phyloP scores from a whole-genome alignment of 2,113 vertebrate genomes.

The Ariopsis seemanni region DNA sequence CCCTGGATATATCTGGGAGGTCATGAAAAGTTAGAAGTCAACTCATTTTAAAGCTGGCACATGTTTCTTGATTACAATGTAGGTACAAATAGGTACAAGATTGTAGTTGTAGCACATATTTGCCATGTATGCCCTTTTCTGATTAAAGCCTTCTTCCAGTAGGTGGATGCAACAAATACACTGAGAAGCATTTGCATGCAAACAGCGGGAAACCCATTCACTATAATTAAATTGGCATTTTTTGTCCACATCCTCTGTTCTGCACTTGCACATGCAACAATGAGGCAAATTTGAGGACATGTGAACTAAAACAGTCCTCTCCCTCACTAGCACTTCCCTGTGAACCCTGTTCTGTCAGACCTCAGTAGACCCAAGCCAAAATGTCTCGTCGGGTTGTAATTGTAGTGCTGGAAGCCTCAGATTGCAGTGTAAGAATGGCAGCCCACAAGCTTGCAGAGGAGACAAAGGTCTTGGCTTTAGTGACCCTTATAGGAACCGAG shows the following conservation, averaged over 20 bases:
- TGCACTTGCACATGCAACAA: slow-evolving; percentile 37
- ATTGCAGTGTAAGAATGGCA: slow-evolving; percentile 44
- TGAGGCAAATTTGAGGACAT: slow-evolving; percentile 31
- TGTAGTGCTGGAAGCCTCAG: slow-evolving; percentile 40
- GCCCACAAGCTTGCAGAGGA: slow-evolving; percentile 33
- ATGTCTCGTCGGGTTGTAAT: slow-evolving; percentile 39
- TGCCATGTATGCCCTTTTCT: slow-evolving; percentile 14
- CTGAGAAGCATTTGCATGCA: slow-evolving; percentile 45
- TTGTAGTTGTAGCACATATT: slow-evolving; percentile 23
- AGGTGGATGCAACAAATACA: slow-evolving; percentile 39
- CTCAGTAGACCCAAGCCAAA: slow-evolving; percentile 32
- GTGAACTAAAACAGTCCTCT: slow-evolving; percentile 30
- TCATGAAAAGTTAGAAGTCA: neutral
- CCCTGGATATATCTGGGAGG: neutral
- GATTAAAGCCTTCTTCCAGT: slow-evolving; percentile 31
- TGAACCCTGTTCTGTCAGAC: slow-evolving; percentile 37
- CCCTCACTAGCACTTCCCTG: slow-evolving; percentile 32
- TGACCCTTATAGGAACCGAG: slow-evolving; percentile 3
- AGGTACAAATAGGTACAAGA: slow-evolving; percentile 32
- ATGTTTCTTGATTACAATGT: slow-evolving; percentile 8
- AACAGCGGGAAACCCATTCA: slow-evolving; percentile 43
- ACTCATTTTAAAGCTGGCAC: slow-evolving; percentile 5
- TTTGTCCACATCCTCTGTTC: slow-evolving; percentile 41
- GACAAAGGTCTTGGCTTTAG: slow-evolving; percentile 39
- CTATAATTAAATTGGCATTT: slow-evolving; percentile 42